Percentiles rank a stretch among this genome's conserved stretches.
These are phyloP conservation scores for Mesochorus sp. DNA, from an alignment of 2,888 invertebrate genomes.

Conservation along the genomic window DNA sequence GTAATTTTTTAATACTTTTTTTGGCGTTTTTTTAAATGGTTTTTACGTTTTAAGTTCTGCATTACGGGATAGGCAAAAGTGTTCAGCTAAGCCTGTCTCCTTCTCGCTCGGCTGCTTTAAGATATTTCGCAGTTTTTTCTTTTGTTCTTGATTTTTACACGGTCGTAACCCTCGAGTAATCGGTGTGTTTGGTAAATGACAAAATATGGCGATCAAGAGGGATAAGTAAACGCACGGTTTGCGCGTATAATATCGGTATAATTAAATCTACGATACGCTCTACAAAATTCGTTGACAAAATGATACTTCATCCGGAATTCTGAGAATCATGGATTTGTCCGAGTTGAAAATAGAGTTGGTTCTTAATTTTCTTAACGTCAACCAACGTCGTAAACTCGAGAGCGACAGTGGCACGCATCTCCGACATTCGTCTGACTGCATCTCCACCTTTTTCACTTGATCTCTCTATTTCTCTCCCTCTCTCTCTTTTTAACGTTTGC, in stretches of 20 bases:
- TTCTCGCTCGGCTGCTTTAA: constrained; percentile 57
- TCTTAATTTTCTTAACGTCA: background rate
- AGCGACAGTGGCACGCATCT: background rate
- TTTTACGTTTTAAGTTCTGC: background rate
- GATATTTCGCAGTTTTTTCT: constrained; percentile 56
- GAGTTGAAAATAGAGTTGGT: no score
- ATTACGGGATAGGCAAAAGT: constrained; percentile 31
- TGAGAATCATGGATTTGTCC: no score
- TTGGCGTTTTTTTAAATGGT: background rate
- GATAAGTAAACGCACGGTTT: no score
- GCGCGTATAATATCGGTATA: no score
- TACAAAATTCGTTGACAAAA: no score
- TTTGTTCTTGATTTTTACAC: constrained; percentile 54
- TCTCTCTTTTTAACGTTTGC: background rate
- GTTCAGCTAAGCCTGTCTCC: constrained; percentile 24
- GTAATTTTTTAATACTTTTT: background rate
- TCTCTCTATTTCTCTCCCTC: background rate
- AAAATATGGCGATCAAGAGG: background rate
- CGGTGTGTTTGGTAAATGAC: constrained; percentile 18
- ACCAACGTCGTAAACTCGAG: background rate
- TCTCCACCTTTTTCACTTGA: constrained; percentile 45
- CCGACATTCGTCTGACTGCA: constrained; percentile 34
- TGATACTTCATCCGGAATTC: no score
- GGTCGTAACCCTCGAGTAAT: background rate
- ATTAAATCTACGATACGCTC: no score